phyloP scores from a whole-genome alignment of 2,888 invertebrate genomes.

The Zele albiditarsus region DNA sequence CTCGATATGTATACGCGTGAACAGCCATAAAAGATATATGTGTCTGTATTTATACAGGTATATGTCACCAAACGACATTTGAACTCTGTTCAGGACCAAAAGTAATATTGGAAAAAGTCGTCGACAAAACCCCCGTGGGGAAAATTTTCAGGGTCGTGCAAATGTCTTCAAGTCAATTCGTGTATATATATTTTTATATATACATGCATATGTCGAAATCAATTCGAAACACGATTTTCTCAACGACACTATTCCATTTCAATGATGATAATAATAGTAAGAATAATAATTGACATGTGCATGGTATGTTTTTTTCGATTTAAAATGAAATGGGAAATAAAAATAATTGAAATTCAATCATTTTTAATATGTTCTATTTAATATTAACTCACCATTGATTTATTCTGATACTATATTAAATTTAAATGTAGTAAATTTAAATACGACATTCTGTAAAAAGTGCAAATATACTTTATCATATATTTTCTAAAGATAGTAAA shows the following conservation, averaged over 20 bases:
- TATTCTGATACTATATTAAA: no score
- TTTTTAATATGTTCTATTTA: no score
- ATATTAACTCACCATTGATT: no score
- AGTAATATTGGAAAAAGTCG: constrained; percentile 8
- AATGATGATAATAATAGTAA: background rate
- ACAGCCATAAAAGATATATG: constrained; percentile 26
- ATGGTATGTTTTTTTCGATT: no score
- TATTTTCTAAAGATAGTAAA: no score
- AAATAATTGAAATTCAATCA: no score
- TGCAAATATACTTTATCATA: no score
- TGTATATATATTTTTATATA: background rate
- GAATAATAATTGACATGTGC: no score
- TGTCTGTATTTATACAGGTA: background rate
- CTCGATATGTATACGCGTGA: constrained; percentile 47
- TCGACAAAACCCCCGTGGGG: background rate
- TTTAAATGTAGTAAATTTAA: no score
- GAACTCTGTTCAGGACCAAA: background rate
- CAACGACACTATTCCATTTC: background rate
- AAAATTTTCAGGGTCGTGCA: constrained; percentile 21
- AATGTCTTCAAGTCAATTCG: background rate
- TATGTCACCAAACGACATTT: constrained; percentile 6
- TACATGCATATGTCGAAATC: background rate
- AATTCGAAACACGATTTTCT: background rate
- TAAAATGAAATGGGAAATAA: no score
- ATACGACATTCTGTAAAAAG: no score